Base-by-base conservation (phyloP, 23 tunicate genomes). In the Trididemnum clinides region DNA sequence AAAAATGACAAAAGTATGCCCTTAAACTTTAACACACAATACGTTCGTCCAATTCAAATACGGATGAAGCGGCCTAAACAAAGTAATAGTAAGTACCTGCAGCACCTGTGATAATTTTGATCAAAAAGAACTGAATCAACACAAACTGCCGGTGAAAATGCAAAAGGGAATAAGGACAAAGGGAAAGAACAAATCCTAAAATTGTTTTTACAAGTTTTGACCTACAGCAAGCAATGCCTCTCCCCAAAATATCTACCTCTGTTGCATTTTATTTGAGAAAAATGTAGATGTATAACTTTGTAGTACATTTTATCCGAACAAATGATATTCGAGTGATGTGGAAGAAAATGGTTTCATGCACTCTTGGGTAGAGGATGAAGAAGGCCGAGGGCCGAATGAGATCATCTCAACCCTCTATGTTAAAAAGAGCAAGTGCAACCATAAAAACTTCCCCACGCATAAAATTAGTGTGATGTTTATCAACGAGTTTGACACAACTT, bases 281-380 rank as follows among this genome's bases (percentile, higher is more conserved):
- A 28, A 12, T 59, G 25, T 59, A 28, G 66, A 4, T 59, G 20
- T 10, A 59, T 28, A 59, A 59, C 66, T n/a, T 59, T n/a, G 66
- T 4, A 10, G 66, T 59, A 59, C 66, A 59, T 59, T n/a, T 59
- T 4, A n/a, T 59, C 22, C 22, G 5, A 59, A 44, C 10, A 44
- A 10, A 25, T 5, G 5, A n/a, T 59, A 59, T n/a, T 4, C 22
- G 3, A 59, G 22, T 10, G 22, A 59, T 28, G 66, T n/a, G n/a
- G n/a, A n/a, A n/a, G n/a, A n/a, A n/a, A n/a, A n/a, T n/a, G n/a
- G 66, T 4, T 59, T 10, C 66, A 59, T 59, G 66, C 66, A 59
- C 66, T 19, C 66, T 10, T 59, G 66, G 66, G 22, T 28, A n/a
- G 66, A n/a, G 22, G 66, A 15, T n/a, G n/a, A n/a, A n/a, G 20